These are phyloP conservation scores for Atherinosoma microstoma DNA, from an alignment of 2,797 vertebrate genomes.

Conservation along the genomic window DNA sequence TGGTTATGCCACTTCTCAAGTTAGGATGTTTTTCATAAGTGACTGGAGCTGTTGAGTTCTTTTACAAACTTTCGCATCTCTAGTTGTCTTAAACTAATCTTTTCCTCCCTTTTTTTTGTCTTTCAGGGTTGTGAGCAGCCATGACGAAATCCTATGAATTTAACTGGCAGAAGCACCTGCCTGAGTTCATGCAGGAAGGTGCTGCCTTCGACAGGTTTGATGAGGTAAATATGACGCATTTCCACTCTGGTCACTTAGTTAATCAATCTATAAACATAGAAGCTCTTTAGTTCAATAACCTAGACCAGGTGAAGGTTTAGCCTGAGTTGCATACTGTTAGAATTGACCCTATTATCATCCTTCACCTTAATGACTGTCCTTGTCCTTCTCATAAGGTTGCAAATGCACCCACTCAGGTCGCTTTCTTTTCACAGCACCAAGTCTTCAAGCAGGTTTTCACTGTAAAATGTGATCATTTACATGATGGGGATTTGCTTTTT, in stretches of 20 bases:
- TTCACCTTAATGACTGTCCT: conserved; percentile 44
- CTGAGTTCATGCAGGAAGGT: conserved; percentile 95
- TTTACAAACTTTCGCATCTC: conserved; percentile 3
- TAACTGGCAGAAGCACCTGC: conserved; percentile 97
- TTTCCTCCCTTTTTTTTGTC: conserved; percentile 30
- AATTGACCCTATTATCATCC: conserved; percentile 34
- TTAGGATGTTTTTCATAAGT: not conserved
- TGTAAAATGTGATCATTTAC: not conserved
- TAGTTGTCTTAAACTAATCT: not conserved
- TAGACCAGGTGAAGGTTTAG: not conserved
- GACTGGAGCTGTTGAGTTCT: not conserved
- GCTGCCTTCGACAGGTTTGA: conserved; percentile 95
- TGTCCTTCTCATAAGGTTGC: conserved; percentile 30
- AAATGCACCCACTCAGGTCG: conserved; percentile 15
- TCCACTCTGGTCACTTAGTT: not conserved
- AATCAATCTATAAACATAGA: conserved; percentile 1
- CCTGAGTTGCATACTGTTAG: not conserved
- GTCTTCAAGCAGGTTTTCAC: not conserved
- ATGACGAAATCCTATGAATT: conserved; percentile 99
- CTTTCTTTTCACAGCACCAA: conserved; percentile 1
- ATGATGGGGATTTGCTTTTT: not conserved
- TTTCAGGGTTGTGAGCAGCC: conserved; percentile 86
- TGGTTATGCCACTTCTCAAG: too few relatives aligned
- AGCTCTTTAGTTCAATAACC: not conserved
- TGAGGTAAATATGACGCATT: conserved; percentile 86